These are phyloP conservation scores for Cacatua alba DNA, from an alignment of 2,113 vertebrate genomes.

Conservation along the genomic window DNA sequence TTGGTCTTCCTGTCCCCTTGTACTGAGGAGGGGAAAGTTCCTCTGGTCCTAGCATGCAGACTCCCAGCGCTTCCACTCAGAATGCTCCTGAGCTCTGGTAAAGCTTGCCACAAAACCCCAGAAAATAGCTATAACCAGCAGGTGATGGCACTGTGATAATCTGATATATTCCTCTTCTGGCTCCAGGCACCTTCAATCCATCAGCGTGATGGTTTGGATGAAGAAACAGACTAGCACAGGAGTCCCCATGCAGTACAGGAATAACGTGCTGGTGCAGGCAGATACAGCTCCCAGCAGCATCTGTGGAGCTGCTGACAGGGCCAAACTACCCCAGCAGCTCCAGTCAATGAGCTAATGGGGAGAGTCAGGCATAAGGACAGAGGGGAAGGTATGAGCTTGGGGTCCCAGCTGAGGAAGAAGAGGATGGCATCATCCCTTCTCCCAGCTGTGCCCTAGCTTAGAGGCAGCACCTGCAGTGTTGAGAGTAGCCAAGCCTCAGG, in stretches of 20 bases:
- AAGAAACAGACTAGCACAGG: background rate
- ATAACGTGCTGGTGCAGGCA: background rate
- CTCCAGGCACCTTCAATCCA: background rate
- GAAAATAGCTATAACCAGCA: background rate
- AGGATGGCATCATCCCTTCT: accelerated
- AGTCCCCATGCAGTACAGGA: background rate
- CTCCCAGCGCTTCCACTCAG: background rate
- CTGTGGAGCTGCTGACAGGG: background rate
- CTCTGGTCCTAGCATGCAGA: background rate
- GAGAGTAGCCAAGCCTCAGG: background rate
- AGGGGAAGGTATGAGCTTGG: background rate
- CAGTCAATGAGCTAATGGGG: background rate
- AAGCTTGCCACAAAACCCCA: background rate
- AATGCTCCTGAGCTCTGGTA: background rate
- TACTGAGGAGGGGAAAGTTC: background rate
- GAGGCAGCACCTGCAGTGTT: background rate
- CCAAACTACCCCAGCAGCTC: background rate
- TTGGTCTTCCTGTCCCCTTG: background rate
- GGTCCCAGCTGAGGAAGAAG: background rate
- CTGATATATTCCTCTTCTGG: background rate
- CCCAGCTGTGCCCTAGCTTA: background rate
- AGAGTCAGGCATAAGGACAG: background rate
- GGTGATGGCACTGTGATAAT: background rate
- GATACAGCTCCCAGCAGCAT: background rate
- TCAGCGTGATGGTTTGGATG: background rate